phyloP scores from a whole-genome alignment of 2,888 invertebrate species.

The Chalcosyrphus nemorum region DNA sequence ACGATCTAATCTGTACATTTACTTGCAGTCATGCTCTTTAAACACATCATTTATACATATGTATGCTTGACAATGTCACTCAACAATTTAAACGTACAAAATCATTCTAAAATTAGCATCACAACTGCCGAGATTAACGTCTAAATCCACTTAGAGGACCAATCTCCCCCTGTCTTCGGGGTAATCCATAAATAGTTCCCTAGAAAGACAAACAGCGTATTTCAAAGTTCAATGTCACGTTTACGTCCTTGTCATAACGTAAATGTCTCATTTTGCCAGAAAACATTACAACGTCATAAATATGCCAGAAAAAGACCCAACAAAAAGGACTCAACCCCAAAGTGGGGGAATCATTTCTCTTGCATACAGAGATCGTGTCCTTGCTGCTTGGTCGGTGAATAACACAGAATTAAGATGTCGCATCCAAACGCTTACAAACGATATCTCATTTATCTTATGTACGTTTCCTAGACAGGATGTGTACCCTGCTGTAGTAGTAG shows the following conservation, averaged over 20 bases:
- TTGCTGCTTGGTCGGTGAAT: not conserved
- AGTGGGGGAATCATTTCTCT: not conserved
- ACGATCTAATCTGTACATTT: too few relatives aligned
- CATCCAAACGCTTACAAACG: conserved; percentile 21
- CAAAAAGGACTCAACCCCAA: not conserved
- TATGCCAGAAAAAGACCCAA: not conserved
- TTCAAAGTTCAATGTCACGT: conserved; percentile 24
- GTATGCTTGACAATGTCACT: too few relatives aligned
- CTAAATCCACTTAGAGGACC: not conserved
- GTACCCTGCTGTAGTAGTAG: too few relatives aligned
- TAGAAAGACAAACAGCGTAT: not conserved
- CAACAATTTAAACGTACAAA: too few relatives aligned
- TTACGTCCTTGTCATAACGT: not conserved
- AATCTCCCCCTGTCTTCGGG: not conserved
- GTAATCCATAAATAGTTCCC: not conserved
- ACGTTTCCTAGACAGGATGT: not conserved
- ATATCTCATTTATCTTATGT: conserved; percentile 18
- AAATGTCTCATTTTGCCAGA: not conserved
- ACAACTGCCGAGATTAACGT: too few relatives aligned
- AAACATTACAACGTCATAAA: conserved; percentile 7
- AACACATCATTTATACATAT: too few relatives aligned
- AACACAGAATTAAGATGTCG: conserved; percentile 17
- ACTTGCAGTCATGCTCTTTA: too few relatives aligned
- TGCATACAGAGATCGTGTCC: not conserved
- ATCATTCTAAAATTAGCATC: too few relatives aligned